Evolutionary conservation across 2,888 invertebrate species (phyloP), one percentile per base, ranked within the genome.

Genomic region (Plebejus argus): DNA sequence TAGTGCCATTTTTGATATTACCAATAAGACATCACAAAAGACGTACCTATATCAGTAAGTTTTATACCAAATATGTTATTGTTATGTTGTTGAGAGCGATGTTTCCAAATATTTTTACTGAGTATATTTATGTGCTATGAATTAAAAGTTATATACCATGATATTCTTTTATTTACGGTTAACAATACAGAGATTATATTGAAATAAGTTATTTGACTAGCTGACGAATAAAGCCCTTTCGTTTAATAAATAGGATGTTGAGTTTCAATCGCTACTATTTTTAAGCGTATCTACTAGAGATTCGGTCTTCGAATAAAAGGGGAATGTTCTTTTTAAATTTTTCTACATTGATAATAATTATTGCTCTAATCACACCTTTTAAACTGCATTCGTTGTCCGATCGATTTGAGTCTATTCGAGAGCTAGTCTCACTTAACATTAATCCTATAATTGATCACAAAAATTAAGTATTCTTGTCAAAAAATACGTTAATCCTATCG

Each of bases 401-500:
- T 28, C 49, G 49, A 45, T 20, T 66, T 56, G 33, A 70, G 49
- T 74, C 28, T 49, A 74, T 49, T 33, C 74, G 74, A 49, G 1
- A 53, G 74, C 49, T 49, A 74, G 74, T 74, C 49, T 15, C 18
- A 28, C 74, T 45, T 72, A 71, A 71, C 10, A 71, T 71, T 71
- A 71, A 20, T 7, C 0, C 49, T 72, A 72, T 85, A 87, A 89
- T 89, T 88, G 85, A 88, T 91, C 83, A 92, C 88, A 91, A 91
- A 87, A 84, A 86, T 88, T 88, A 93, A 88, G 85, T 94, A 92
- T 88, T 90, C 89, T 91, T 94, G 84, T 94, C 94, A 84, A 94
- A 94, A 89, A 94, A 94, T 88, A 93, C 89, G 87, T 93, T 93
- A 82, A 94, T 93, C 88, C 94, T 92, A 79, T 94, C 94, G 80